A percentile compares a stretch with the other conserved stretches of the same genome.
phyloP scores from a whole-genome alignment of 2,888 invertebrate genomes.

The Chorisops tibialis region DNA sequence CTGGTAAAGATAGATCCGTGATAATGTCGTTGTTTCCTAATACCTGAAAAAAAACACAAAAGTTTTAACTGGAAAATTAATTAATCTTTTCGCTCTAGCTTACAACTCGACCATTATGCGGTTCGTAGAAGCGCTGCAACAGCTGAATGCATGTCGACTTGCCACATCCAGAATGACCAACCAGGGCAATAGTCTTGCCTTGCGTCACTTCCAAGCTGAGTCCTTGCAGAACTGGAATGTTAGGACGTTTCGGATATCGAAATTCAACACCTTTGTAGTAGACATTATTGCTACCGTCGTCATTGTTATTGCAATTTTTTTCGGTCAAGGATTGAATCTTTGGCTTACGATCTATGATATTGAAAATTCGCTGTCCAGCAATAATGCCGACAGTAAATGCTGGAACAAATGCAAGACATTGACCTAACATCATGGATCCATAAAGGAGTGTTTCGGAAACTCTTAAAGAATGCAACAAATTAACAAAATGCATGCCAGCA shows the following conservation, averaged over 20 bases:
- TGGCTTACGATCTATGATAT: constrained; percentile 60
- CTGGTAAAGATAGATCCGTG: constrained; percentile 56
- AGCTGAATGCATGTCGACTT: constrained; percentile 79
- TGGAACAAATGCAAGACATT: constrained; percentile 71
- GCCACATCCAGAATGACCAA: constrained; percentile 73
- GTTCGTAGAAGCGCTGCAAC: constrained; percentile 74
- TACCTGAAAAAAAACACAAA: constrained; percentile 38
- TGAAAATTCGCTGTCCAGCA: constrained; percentile 66
- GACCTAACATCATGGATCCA: constrained; percentile 73
- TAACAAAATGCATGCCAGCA: too few species aligned
- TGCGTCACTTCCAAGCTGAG: constrained; percentile 63
- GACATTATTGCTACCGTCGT: constrained; percentile 35
- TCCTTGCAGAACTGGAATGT: constrained; percentile 68
- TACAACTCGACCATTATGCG: constrained; percentile 62
- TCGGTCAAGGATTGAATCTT: constrained; percentile 54
- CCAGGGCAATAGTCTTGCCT: constrained; percentile 71
- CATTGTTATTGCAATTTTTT: constrained; percentile 29
- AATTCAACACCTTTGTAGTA: constrained; percentile 66
- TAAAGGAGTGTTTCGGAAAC: constrained; percentile 72
- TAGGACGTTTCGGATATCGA: constrained; percentile 75
- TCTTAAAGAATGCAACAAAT: constrained; percentile 52
- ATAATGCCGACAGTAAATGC: constrained; percentile 67
- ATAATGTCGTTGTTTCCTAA: constrained; percentile 59
- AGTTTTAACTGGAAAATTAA: too few species aligned
- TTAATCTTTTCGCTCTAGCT: too few species aligned